Evolutionary conservation across 92 coral and sea anemone genomes (phyloP), one percentile per base, ranked within the genome.

Genomic region (Phenganax marumi): DNA sequence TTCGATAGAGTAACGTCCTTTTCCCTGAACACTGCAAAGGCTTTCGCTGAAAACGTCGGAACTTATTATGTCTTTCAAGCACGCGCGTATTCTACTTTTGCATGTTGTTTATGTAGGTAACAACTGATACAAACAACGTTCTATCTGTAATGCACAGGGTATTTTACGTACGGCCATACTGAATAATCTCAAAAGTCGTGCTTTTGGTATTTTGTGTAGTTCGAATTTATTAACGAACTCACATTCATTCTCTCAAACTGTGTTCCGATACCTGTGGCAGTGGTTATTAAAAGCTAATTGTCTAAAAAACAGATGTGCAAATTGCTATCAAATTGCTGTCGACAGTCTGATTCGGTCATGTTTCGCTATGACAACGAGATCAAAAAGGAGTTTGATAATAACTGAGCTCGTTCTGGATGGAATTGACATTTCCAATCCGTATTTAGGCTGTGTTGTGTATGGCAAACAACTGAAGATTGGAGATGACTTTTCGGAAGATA

Each of bases 401-500:
- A 66, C 72, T 33, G 50, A 18, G 26, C 43, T 25, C 72, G 72
- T 6, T 66, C 9, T 26, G 50, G 22, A 19, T 72, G 56, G 77
- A 72, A 72, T 72, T 72, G 77, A 72, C 56, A 48, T 19, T 72
- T 72, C 77, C 77, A 72, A 72, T 19, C 61, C 68, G 13, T 78
- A 48, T 78, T 78, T 78, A 78, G 83, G 83, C 72, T 78, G 83
- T 72, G 12, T 61, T 46, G 63, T 8, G 63, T 18, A 43, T 61
- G 83, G 83, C 49, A 72, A 78, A 62, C 57, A 4, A 61, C 17
- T 78, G 25, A 46, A 52, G 73, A 61, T 62, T 61, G 83, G 83
- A 61, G 72, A 61, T 51, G 83, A 61, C 24, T 78, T 60, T 57
- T 78, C 83, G 51, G 83, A 78, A 21, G 83, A 61, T 49, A 78